Evolutionary conservation across 2,797 vertebrate genomes (phyloP).

Genomic region (Botia kubotai): DNA sequence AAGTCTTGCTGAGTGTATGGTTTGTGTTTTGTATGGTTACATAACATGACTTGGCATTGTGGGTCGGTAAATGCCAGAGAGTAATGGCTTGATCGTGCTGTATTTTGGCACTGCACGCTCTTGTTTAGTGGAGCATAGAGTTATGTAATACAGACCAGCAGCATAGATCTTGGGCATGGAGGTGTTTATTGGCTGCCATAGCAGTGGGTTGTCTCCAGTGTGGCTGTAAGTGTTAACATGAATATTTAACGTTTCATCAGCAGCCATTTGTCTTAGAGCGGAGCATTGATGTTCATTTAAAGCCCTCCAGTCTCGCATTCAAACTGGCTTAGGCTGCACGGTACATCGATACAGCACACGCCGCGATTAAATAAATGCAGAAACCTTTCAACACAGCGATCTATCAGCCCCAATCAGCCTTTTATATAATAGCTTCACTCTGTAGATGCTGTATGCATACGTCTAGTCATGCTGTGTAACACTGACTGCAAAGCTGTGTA

Average conservation of each 20-base stretch:
- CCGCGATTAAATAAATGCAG: conserved; percentile 38
- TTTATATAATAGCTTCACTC: conserved; percentile 32
- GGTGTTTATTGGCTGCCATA: conserved; percentile 48
- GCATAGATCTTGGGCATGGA: conserved; percentile 4
- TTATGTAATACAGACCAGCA: conserved; percentile 28
- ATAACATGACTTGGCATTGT: conserved; percentile 35
- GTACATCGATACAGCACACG: conserved; percentile 39
- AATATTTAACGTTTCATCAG: conserved; percentile 56
- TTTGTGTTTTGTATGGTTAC: conserved; percentile 15
- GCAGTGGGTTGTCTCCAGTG: conserved; percentile 41
- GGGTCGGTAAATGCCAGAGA: conserved; percentile 28
- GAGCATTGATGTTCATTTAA: conserved; percentile 37
- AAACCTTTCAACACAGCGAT: conserved; percentile 26
- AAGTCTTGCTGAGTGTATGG: neutral
- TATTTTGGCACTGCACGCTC: conserved; percentile 21
- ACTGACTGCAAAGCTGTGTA: conserved; percentile 39
- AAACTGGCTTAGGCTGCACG: neutral
- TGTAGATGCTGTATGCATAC: conserved; percentile 19
- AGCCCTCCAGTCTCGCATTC: conserved; percentile 17
- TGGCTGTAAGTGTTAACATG: conserved; percentile 45
- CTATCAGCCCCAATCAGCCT: conserved; percentile 44
- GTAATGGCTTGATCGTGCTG: conserved; percentile 23
- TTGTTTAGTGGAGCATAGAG: conserved; percentile 13
- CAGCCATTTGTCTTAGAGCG: conserved; percentile 51
- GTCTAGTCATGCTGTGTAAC: conserved; percentile 42